Percentiles rank a stretch among this genome's conserved stretches.
phyloP scores from a whole-genome alignment of 2,797 vertebrate genomes.

The Sebastes cheni region DNA sequence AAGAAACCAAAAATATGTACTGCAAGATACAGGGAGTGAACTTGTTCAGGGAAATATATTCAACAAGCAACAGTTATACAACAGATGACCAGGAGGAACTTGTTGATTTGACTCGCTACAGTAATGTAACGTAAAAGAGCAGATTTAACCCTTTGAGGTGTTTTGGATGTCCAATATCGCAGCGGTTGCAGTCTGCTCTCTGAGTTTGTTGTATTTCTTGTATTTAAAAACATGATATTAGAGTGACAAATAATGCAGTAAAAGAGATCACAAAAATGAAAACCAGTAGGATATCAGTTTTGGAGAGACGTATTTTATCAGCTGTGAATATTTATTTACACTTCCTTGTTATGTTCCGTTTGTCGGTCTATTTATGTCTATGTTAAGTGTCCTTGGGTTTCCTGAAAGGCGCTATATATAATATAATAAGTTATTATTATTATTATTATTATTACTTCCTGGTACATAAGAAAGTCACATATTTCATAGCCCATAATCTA shows the following conservation, averaged over 20 bases:
- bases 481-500: too few relatives aligned
- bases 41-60: neutral
- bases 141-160: neutral
- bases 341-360: neutral
- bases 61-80: neutral
- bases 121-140: neutral
- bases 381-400: too few relatives aligned
- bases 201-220: neutral
- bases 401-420: too few relatives aligned
- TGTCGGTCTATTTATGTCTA: too few relatives aligned
- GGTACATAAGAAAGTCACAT: too few relatives aligned
- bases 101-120: neutral
- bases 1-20: conserved; percentile 26
- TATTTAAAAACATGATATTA: neutral
- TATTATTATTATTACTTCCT: too few relatives aligned
- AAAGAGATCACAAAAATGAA: neutral
- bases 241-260: neutral
- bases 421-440: too few relatives aligned
- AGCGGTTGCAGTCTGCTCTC: neutral
- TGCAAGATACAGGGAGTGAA: neutral
- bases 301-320: neutral
- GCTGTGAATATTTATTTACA: neutral
- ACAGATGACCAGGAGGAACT: neutral
- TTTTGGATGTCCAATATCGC: neutral
- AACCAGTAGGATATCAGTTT: neutral